Evolutionary conservation across 1,140 invertebrate species (phyloP).

Genomic region (Whitmania pigra): DNA sequence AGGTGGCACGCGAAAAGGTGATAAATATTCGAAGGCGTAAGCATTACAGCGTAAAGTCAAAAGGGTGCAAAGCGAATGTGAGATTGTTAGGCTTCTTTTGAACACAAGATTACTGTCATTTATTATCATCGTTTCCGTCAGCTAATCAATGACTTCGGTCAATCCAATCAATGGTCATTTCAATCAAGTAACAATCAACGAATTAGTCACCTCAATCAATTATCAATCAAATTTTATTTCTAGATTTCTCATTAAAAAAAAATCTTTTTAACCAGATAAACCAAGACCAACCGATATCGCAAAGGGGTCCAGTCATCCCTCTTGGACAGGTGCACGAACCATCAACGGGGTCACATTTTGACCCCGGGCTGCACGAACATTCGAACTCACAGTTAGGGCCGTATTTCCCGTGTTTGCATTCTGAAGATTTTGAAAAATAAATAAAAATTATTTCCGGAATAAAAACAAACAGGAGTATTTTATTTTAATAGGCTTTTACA

Average conservation of each 20-base stretch:
- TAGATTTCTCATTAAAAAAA: no score
- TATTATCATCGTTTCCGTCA: neutral
- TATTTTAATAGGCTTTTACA: no score
- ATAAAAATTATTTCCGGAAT: no score
- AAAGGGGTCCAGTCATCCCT: constrained; percentile 35
- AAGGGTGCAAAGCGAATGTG: neutral
- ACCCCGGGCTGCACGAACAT: constrained; percentile 65
- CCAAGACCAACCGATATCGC: neutral
- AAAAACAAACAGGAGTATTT: no score
- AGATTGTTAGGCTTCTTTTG: no score
- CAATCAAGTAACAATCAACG: neutral
- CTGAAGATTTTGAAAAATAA: constrained; percentile 24
- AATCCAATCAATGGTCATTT: neutral
- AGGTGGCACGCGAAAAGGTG: no score
- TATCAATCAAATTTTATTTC: no score
- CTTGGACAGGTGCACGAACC: constrained; percentile 58
- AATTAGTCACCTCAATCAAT: neutral
- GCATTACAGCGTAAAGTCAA: no score
- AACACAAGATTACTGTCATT: no score
- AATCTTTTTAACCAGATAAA: neutral
- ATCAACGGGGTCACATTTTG: constrained; percentile 40
- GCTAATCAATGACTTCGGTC: no score
- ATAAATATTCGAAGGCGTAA: no score
- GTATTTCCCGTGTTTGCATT: constrained; percentile 37
- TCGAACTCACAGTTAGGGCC: constrained; percentile 63